Evolutionary conservation across 2,113 vertebrate species (phyloP), one percentile per base, ranked within the genome.

Genomic region (Andinoacara biseriatus): DNA sequence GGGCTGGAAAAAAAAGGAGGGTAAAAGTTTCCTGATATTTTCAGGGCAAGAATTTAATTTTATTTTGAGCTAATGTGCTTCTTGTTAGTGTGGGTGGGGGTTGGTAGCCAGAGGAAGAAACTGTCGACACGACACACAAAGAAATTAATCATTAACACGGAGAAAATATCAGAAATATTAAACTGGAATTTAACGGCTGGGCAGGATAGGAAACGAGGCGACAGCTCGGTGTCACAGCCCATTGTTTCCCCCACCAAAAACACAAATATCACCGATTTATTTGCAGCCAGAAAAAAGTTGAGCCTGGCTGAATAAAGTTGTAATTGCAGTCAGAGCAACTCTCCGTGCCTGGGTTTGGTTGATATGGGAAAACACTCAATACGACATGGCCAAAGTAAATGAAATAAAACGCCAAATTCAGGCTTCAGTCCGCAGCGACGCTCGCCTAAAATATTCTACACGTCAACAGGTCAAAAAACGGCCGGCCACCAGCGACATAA

Each of bases 81-180:
- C 10, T 74, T 26, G 86, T 61, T 77, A 38, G 78, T 84, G 87
- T 56, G 93, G 93, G 94, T 95, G 94, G 94, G 94, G 94, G 91
- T 94, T 91, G 94, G 93, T 91, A 89, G 84, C 78, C 67, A 60
- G 24, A 82, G 82, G 76, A 88, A 5, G 74, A 91, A 89, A 78
- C 90, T 92, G 92, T 90, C 94, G 94, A 95, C 94, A 95, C 94
- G 92, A 94, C 94, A 94, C 95, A 96, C 95, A 96, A 96, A 96
- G 95, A 96, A 94, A 96, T 96, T 94, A 96, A 96, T 96, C 94
- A 96, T 95, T 95, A 95, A 95, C 94, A 58, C 78, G 26, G 58
- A 33, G 80, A 89, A 91, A 93, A 95, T 94, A 94, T 92, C 84
- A 86, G 87, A 90, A 90, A 95, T 94, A 95, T 92, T 90, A 82